Evolutionary conservation across 1,140 invertebrate genomes (phyloP).

Genomic region (Pseudomyrmex flavicornis): DNA sequence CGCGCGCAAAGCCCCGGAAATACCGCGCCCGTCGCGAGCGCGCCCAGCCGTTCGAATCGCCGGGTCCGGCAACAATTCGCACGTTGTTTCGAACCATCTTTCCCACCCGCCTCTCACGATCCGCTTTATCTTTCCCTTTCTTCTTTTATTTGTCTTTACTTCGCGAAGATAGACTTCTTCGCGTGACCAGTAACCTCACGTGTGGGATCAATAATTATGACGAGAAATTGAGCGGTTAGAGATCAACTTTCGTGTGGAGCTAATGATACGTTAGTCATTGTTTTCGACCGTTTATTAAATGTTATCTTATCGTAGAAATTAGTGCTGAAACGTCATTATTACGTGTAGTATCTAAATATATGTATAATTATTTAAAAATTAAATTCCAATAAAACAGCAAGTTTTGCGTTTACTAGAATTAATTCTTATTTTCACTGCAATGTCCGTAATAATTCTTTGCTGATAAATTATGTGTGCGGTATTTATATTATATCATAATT

Average conservation of each 20-base stretch:
- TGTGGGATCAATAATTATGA: background rate
- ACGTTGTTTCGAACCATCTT: constrained; percentile 58
- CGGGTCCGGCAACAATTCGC: constrained; percentile 60
- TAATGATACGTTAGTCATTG: background rate
- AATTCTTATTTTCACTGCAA: background rate
- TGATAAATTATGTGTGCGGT: background rate
- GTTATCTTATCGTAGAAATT: too few relatives aligned
- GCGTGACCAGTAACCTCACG: background rate
- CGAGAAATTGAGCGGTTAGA: background rate
- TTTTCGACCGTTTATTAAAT: background rate
- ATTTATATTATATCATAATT: background rate
- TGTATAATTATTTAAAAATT: too few relatives aligned
- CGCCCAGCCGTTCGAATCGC: constrained; percentile 81
- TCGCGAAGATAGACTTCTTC: background rate
- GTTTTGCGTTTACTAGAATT: too few relatives aligned
- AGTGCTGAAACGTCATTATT: too few relatives aligned
- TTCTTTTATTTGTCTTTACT: background rate
- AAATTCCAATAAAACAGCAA: too few relatives aligned
- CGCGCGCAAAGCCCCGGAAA: constrained; percentile 81
- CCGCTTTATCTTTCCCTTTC: background rate
- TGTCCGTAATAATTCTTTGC: background rate
- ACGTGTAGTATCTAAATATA: too few relatives aligned
- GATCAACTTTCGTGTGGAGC: background rate
- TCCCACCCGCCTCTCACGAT: background rate
- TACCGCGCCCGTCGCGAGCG: constrained; percentile 82